These are phyloP conservation scores for Xenopus borealis DNA, from an alignment of 2,113 vertebrate species.

Conservation along the genomic window DNA sequence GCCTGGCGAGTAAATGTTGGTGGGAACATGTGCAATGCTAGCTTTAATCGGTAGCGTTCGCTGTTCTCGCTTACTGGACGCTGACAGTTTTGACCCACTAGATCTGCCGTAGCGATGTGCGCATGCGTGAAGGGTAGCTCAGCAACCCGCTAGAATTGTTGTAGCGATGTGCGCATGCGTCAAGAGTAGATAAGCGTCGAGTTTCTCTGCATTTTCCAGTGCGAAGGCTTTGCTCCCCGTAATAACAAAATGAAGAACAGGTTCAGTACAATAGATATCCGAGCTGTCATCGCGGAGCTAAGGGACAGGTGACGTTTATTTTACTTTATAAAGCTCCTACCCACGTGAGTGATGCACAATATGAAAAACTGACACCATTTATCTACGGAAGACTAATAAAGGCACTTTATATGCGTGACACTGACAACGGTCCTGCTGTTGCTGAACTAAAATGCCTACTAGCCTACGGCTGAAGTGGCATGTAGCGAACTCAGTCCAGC, in stretches of 20 bases:
- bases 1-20: neutral
- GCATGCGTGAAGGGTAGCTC: neutral
- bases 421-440: no score
- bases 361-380: no score
- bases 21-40: neutral
- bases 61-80: neutral
- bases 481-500: no score
- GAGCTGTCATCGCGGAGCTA: constrained; percentile 83
- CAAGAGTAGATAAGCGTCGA: neutral
- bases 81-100: neutral
- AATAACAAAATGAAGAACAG: constrained; percentile 79
- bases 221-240: neutral
- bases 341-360: no score
- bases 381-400: no score
- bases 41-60: constrained; percentile 22
- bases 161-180: neutral
- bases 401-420: no score
- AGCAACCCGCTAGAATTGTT: no score
- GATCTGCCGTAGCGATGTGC: neutral
- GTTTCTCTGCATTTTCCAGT: neutral
- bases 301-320: constrained; percentile 65
- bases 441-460: no score
- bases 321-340: neutral
- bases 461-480: no score
- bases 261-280: constrained; percentile 85